Conservation (phyloP, 2,888 invertebrate species). For the Watsonalla binaria region DNA sequence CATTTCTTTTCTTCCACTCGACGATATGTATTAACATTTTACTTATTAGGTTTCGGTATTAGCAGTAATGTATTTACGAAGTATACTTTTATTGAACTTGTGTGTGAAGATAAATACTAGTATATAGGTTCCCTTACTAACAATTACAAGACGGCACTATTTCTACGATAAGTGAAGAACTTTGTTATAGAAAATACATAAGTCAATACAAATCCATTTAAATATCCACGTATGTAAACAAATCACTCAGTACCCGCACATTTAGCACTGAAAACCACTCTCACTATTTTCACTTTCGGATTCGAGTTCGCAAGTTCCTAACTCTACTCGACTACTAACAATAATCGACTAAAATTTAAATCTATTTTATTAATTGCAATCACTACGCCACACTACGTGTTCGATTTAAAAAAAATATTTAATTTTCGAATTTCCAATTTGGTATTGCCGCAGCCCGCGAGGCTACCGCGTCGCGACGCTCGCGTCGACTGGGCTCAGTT, state of each 20-base stretch:
- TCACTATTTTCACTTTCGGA: constrained; percentile 31
- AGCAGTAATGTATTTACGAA: too few species aligned
- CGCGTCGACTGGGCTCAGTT: constrained; percentile 62
- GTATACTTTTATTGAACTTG: too few species aligned
- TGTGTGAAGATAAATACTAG: too few species aligned
- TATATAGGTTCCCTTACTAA: too few species aligned
- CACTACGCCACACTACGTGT: constrained; percentile 12
- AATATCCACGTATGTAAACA: neutral
- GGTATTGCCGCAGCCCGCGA: constrained; percentile 41
- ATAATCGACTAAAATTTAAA: constrained; percentile 8
- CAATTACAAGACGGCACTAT: too few species aligned
- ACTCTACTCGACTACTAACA: constrained; percentile 1
- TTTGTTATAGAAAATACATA: constrained; percentile 2
- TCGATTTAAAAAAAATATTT: constrained; percentile 13
- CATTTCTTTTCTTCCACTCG: neutral
- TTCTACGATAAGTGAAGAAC: too few species aligned
- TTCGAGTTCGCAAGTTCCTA: constrained; percentile 20
- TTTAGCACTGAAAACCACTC: constrained; percentile 20
- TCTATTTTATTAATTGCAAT: neutral
- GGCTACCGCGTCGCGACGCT: constrained; percentile 57
- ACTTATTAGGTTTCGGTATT: neutral
- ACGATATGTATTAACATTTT: too few species aligned
- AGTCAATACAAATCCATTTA: neutral
- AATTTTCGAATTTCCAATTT: constrained; percentile 39
- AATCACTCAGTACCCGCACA: neutral